These are phyloP conservation scores for Menidia menidia DNA, from an alignment of 2,797 vertebrate species.

Conservation along the genomic window DNA sequence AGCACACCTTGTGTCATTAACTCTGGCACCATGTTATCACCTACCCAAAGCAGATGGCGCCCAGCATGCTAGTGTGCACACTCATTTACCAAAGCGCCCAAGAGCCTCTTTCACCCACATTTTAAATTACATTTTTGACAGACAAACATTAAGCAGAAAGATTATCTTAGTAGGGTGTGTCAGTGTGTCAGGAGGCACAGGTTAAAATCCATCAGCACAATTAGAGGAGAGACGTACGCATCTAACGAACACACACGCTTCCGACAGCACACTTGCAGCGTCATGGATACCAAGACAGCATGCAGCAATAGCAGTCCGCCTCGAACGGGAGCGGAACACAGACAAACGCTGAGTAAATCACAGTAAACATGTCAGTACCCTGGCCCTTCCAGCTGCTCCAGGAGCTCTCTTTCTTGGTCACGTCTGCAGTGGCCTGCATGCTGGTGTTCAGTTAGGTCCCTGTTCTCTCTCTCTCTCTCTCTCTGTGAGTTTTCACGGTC, in stretches of 20 bases:
- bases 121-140: neutral
- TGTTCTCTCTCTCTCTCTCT: conserved; percentile 57
- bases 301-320: conserved; percentile 32
- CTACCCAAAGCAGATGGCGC: conserved; percentile 56
- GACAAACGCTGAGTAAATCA: conserved; percentile 49
- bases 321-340: conserved; percentile 48
- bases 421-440: conserved; percentile 95
- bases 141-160: conserved; percentile 37
- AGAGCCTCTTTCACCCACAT: conserved; percentile 19
- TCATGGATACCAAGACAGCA: conserved; percentile 39
- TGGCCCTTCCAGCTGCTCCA: conserved; percentile 98
- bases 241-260: conserved; percentile 21
- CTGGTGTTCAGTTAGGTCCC: conserved; percentile 75
- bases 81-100: conserved; percentile 45
- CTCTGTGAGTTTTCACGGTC: conserved; percentile 38
- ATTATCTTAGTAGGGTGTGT: conserved; percentile 65
- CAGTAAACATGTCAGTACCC: conserved; percentile 86
- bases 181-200: conserved; percentile 33
- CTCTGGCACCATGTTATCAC: conserved; percentile 41
- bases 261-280: neutral
- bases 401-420: conserved; percentile 94
- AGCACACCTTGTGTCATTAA: conserved; percentile 51
- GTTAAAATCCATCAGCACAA: conserved; percentile 32
- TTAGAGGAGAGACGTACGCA: conserved; percentile 31
- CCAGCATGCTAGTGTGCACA: conserved; percentile 23